Percentiles rank a stretch among this genome's conserved stretches.
These are phyloP conservation scores for Porites lobata DNA, from an alignment of 92 coral and sea anemone genomes.

Conservation along the genomic window DNA sequence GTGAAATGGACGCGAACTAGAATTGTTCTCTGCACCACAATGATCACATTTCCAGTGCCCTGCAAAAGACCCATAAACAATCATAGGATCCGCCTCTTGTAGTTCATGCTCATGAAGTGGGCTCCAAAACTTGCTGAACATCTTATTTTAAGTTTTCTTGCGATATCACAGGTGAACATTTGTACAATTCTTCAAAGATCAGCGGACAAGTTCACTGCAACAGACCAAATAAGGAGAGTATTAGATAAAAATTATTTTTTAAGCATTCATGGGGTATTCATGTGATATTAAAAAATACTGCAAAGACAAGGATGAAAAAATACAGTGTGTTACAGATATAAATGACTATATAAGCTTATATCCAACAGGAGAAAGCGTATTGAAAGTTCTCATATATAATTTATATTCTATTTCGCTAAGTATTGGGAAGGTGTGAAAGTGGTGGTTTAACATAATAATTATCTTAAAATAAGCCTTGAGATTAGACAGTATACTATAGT, in stretches of 20 bases:
- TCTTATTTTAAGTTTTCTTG: not conserved
- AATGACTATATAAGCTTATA: too few relatives aligned
- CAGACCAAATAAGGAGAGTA: not conserved
- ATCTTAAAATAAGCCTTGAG: too few relatives aligned
- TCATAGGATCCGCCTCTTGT: conserved; percentile 50
- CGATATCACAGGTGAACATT: not conserved
- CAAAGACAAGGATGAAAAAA: too few relatives aligned
- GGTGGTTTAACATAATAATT: too few relatives aligned
- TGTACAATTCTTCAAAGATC: not conserved
- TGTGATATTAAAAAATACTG: too few relatives aligned
- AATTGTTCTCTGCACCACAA: conserved; percentile 59
- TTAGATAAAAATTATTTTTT: too few relatives aligned
- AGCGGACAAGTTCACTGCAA: not conserved
- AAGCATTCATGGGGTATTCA: not conserved
- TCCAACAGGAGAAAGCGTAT: too few relatives aligned
- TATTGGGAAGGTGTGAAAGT: too few relatives aligned
- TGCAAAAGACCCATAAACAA: conserved; percentile 49
- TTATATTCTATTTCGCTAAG: too few relatives aligned
- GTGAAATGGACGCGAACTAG: conserved; percentile 60
- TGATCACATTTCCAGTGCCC: conserved; percentile 89
- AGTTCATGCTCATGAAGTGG: conserved; percentile 73
- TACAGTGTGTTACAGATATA: too few relatives aligned
- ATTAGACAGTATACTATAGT: too few relatives aligned
- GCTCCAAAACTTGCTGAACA: not conserved
- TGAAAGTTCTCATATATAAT: too few relatives aligned